Evolutionary conservation across 2,888 invertebrate genomes (phyloP).

Genomic region (Drosophila nr. perissopoda): DNA sequence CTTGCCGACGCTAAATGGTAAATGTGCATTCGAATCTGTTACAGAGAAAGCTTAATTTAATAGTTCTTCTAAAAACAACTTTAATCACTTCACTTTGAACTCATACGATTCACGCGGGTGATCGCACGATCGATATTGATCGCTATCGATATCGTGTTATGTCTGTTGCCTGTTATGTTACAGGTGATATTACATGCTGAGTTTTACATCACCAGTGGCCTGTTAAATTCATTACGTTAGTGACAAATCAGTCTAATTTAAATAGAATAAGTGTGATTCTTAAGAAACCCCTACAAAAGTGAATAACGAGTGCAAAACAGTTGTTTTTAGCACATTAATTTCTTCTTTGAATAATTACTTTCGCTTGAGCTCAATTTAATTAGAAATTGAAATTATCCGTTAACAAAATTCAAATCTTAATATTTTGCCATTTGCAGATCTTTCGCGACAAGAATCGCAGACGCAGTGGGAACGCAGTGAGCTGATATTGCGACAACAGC

Average conservation of each 20-base stretch:
- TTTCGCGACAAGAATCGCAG: slow-evolving; percentile 52
- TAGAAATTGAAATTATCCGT: not conserved
- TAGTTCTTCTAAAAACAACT: not conserved
- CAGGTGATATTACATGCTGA: not conserved
- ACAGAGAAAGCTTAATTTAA: not conserved
- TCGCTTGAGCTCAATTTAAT: not conserved
- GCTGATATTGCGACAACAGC: slow-evolving; percentile 57
- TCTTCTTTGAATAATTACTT: not conserved
- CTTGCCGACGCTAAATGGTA: slow-evolving; percentile 57
- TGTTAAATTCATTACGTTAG: too few species aligned
- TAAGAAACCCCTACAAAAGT: too few species aligned
- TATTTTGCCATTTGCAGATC: slow-evolving; percentile 28
- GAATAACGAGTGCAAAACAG: not conserved
- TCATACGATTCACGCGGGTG: not conserved
- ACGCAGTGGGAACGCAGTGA: slow-evolving; percentile 76
- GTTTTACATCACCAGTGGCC: too few species aligned
- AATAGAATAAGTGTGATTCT: too few species aligned
- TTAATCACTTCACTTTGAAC: not conserved
- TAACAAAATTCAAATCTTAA: not conserved
- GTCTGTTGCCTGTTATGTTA: not conserved
- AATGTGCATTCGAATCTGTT: slow-evolving; percentile 18
- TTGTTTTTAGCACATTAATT: not conserved
- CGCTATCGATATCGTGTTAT: not conserved
- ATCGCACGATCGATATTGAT: not conserved
- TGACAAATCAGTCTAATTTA: too few species aligned